Conservation (phyloP, 2,113 vertebrate species). For the Cervus canadensis region DNA sequence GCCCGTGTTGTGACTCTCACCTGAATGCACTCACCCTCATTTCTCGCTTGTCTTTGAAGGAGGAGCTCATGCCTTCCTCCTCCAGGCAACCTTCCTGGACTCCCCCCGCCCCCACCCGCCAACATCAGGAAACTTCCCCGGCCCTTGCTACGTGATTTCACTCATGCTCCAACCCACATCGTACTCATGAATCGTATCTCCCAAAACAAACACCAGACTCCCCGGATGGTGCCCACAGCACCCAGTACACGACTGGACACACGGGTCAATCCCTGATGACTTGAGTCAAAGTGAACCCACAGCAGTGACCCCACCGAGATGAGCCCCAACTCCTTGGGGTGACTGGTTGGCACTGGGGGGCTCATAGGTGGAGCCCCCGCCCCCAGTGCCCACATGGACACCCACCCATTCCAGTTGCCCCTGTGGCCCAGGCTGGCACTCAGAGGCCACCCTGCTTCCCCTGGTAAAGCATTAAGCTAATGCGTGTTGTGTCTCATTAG, state of each 20-base stretch:
- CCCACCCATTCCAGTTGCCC: not conserved
- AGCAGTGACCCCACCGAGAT: not conserved
- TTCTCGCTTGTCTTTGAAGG: not conserved
- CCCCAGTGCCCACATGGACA: not conserved
- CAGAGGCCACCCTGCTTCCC: conserved; percentile 49
- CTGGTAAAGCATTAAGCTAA: conserved; percentile 73
- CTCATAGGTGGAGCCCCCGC: not conserved
- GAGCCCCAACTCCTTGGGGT: not conserved
- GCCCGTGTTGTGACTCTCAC: not conserved
- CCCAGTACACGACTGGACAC: not conserved
- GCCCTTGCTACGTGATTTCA: not conserved
- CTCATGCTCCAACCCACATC: not conserved
- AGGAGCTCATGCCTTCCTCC: not conserved
- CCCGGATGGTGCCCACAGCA: too few species aligned
- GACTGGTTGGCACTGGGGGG: not conserved
- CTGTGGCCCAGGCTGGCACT: conserved; percentile 14
- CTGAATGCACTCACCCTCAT: not conserved
- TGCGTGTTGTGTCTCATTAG: conserved; percentile 74
- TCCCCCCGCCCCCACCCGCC: too few species aligned
- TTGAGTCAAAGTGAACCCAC: not conserved
- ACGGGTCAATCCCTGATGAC: not conserved
- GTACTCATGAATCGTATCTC: not conserved
- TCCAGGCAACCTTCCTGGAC: not conserved
- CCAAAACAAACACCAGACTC: not conserved
- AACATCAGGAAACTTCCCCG: not conserved